Evolutionary conservation across 2,113 vertebrate genomes (phyloP), one percentile per base, ranked within the genome.

Genomic region (Anhinga rufa): DNA sequence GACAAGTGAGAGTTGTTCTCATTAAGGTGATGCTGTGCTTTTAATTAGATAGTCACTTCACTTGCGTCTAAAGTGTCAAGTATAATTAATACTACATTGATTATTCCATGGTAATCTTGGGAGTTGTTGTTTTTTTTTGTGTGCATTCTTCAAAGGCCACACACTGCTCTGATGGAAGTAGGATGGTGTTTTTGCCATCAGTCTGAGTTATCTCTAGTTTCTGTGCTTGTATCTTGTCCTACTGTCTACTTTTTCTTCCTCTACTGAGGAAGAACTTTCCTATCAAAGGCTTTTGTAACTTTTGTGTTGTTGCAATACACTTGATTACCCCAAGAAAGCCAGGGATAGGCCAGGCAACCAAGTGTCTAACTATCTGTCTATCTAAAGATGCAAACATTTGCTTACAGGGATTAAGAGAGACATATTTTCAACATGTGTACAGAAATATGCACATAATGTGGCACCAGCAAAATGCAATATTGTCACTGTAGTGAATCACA

Each of bases 11-110:
- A 31, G 28, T 51, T 94, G 77, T 94, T 95, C 84, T 92, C 86
- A 84, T 91, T 93, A 84, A 97, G 92, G 95, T 93, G 91, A 76
- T 75, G 34, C 17, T 92, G 48, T 92, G 88, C 69, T 93, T 96
- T 96, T 94, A 95, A 95, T 96, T 91, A 96, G 72, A 44, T 18
- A 93, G 60, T 57, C 24, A 54, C 64, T 94, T 90, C 17, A 20
- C 89, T 86, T 92, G 44, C 52, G 36, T 93, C 52, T 60, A 15
- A 68, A 82, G 34, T 88, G 86, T 91, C 86, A 91, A 93, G 31
- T 78, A 78, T 71, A 88, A 88, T 94, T 84, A 93, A 93, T 89
- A 71, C 0, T 5, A 93, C 68, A 71, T 75, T 82, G n/a, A 75
- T 86, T 96, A 86, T 31, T 90, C 29, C 52, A 71, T 49, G 29